Conservation (phyloP, 2,113 vertebrate genomes). For the Dromas ardeola region DNA sequence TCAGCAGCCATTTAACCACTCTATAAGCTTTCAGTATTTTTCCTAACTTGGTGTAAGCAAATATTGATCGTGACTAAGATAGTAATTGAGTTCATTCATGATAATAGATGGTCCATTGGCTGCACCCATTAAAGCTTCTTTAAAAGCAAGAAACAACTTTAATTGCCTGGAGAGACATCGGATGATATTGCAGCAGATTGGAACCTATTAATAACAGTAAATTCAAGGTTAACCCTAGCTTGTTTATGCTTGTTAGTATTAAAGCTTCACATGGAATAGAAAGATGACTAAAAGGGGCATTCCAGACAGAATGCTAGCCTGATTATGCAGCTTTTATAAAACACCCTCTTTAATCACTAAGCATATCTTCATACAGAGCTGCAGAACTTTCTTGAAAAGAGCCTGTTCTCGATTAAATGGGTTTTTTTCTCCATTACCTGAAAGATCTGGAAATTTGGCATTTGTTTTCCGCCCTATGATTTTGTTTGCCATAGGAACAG, state of each 20-base stretch:
- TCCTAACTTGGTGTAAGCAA: conserved; percentile 64
- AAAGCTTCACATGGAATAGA: not conserved
- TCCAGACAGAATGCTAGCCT: not conserved
- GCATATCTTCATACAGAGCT: not conserved
- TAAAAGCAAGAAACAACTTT: conserved; percentile 61
- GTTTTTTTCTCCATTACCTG: not conserved
- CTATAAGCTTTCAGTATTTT: conserved; percentile 63
- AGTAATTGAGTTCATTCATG: conserved; percentile 68
- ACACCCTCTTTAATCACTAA: not conserved
- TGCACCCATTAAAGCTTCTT: conserved; percentile 63
- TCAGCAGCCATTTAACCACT: conserved; percentile 47
- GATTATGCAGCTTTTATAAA: conserved; percentile 17
- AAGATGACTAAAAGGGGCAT: conserved; percentile 30
- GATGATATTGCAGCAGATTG: conserved; percentile 40
- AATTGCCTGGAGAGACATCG: conserved; percentile 56
- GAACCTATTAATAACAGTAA: conserved; percentile 63
- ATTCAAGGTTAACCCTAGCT: conserved; percentile 43
- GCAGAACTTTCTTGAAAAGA: not conserved
- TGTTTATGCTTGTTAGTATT: conserved; percentile 44
- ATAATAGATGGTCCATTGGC: conserved; percentile 69
- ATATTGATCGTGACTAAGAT: conserved; percentile 71
- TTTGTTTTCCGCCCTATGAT: not conserved
- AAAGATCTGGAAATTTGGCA: not conserved
- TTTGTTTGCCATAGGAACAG: not conserved
- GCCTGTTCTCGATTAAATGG: not conserved